Conservation (phyloP, 2,797 vertebrate genomes). For the Simalia tracyae region DNA sequence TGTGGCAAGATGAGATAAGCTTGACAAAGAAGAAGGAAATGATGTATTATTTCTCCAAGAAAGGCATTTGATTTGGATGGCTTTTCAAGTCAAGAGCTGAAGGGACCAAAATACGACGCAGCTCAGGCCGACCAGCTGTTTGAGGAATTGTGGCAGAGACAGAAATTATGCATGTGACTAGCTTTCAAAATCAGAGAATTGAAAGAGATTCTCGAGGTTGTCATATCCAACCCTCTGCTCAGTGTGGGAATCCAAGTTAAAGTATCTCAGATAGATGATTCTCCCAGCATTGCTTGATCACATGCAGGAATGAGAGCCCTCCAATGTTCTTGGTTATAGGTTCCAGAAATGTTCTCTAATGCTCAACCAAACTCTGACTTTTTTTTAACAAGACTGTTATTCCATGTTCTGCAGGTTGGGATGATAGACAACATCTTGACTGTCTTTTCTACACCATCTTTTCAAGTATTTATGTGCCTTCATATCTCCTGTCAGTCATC, state of each 20-base stretch:
- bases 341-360: no score
- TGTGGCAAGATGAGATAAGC: conserved; percentile 48
- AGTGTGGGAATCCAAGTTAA: not conserved
- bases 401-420: no score
- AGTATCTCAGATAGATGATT: no score
- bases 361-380: no score
- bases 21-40: conserved; percentile 59
- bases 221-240: not conserved
- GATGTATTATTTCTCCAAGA: conserved; percentile 69
- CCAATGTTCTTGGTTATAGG: no score
- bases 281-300: no score
- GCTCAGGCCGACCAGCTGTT: conserved; percentile 54
- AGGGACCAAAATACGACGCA: conserved; percentile 34
- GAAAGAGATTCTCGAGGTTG: not conserved
- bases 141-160: not conserved
- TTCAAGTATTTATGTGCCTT: no score
- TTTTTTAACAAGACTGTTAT: no score
- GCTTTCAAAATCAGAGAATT: not conserved
- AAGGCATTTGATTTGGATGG: conserved; percentile 71
- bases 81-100: conserved; percentile 53
- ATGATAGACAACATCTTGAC: no score
- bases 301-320: no score
- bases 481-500: no score
- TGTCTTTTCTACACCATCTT: no score
- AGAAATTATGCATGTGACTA: not conserved